Evolutionary conservation across 1,140 invertebrate species (phyloP), one percentile per base, ranked within the genome.

Genomic region (Caenorhabditis inopinata): DNA sequence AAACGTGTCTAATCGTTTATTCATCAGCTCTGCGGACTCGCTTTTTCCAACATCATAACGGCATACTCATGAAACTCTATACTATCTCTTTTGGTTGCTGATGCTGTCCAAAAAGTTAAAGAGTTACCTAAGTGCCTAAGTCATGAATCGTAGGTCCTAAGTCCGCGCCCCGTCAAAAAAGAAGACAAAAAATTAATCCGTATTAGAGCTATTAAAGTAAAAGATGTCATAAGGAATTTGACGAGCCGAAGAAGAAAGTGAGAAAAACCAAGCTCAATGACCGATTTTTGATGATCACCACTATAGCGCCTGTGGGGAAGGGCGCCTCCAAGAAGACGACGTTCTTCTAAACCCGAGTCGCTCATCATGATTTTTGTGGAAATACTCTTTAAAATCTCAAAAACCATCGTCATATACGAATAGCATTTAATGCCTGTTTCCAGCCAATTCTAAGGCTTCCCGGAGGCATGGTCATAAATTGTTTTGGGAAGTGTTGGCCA

Each of bases 111-210:
- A n/a, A n/a, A n/a, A n/a, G n/a, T n/a, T n/a, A n/a, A n/a, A n/a
- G n/a, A n/a, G n/a, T n/a, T n/a, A n/a, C n/a, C n/a, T n/a, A n/a
- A n/a, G n/a, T n/a, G n/a, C n/a, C n/a, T n/a, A n/a, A n/a, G n/a
- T n/a, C n/a, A n/a, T n/a, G n/a, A n/a, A n/a, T n/a, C n/a, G n/a
- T n/a, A n/a, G n/a, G n/a, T n/a, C n/a, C n/a, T n/a, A n/a, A n/a
- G n/a, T n/a, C n/a, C n/a, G n/a, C n/a, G n/a, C n/a, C n/a, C n/a
- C n/a, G n/a, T n/a, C n/a, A n/a, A n/a, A n/a, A n/a, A n/a, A n/a
- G n/a, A n/a, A n/a, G n/a, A n/a, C n/a, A n/a, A n/a, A n/a, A 68
- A 68, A 38, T 21, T 68, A 68, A 68, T 68, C 58, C 35, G 58
- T 42, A n/a, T 68, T n/a, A 16, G 12, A 16, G n/a, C n/a, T n/a